A percentile compares a stretch with the other conserved stretches of the same genome.
Conservation (phyloP, 2,113 vertebrate species). For the Scalopus aquaticus region DNA sequence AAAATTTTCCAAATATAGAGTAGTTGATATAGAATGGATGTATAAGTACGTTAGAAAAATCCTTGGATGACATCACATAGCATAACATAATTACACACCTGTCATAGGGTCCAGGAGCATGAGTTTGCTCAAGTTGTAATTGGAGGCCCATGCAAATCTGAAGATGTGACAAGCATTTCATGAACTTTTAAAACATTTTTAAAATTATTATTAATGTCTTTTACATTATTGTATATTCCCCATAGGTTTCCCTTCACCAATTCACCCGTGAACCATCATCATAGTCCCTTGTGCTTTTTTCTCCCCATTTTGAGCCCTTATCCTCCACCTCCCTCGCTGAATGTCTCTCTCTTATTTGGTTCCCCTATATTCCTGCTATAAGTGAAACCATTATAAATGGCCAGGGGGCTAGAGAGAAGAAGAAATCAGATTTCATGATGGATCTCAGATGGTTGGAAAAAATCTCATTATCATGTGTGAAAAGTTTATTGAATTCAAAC, state of each 20-base stretch:
- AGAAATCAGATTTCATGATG: constrained; percentile 81
- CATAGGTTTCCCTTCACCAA: too few species aligned
- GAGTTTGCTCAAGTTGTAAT: constrained; percentile 70
- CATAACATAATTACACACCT: constrained; percentile 78
- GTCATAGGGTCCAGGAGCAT: constrained; percentile 66
- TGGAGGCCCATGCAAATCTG: constrained; percentile 66
- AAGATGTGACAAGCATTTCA: constrained; percentile 77
- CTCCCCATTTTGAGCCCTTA: too few species aligned
- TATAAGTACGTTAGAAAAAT: constrained; percentile 73
- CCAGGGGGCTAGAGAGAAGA: not conserved
- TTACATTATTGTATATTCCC: too few species aligned
- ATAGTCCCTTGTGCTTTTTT: too few species aligned
- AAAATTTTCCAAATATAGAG: constrained; percentile 61
- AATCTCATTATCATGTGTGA: constrained; percentile 80
- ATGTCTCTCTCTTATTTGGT: too few species aligned
- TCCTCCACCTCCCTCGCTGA: too few species aligned
- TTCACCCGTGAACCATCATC: too few species aligned
- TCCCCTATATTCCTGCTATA: too few species aligned
- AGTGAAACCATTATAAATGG: constrained; percentile 70
- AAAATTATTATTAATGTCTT: too few species aligned
- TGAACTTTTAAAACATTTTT: too few species aligned
- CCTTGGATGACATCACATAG: constrained; percentile 51
- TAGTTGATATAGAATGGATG: constrained; percentile 56
- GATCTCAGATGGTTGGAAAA: constrained; percentile 74
- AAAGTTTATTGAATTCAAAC: constrained; percentile 80